phyloP scores from a whole-genome alignment of 2,888 invertebrate genomes.

The Mythimna loreyi region DNA sequence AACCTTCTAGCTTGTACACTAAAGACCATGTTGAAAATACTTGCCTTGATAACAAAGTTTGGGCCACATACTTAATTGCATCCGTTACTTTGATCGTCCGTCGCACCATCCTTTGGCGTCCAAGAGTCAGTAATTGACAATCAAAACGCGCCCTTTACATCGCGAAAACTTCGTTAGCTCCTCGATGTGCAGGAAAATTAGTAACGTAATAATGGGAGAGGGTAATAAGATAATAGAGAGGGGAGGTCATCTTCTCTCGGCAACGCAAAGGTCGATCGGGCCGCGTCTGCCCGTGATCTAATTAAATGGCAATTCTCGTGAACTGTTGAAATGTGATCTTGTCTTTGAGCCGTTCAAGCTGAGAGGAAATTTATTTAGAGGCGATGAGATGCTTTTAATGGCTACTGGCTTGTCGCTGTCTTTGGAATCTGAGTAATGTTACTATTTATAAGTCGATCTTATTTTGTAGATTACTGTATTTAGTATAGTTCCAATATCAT shows the following conservation, averaged over 20 bases:
- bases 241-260: conserved; percentile 79
- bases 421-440: not conserved
- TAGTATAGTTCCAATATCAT: no score
- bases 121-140: conserved; percentile 88
- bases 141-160: conserved; percentile 87
- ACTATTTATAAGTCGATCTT: not conserved
- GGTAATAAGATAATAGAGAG: conserved; percentile 88
- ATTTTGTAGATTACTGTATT: no score
- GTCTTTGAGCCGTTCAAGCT: conserved; percentile 69
- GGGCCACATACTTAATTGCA: conserved; percentile 82
- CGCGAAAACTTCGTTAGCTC: conserved; percentile 86
- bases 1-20: not conserved
- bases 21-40: conserved; percentile 33
- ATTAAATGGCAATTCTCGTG: conserved; percentile 83
- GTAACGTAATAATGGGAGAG: conserved; percentile 87
- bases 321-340: conserved; percentile 76
- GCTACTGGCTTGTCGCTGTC: conserved; percentile 13
- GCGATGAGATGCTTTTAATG: conserved; percentile 26
- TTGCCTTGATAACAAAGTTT: conserved; percentile 73
- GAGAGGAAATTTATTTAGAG: conserved; percentile 75
- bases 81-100: conserved; percentile 81
- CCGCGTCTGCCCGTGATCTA: conserved; percentile 74
- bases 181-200: conserved; percentile 88
- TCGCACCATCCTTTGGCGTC: conserved; percentile 78
- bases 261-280: conserved; percentile 75